A percentile compares a stretch with the other conserved stretches of the same genome.
Conservation (phyloP, 2,888 invertebrate species). For the Bedellia somnulentella region DNA sequence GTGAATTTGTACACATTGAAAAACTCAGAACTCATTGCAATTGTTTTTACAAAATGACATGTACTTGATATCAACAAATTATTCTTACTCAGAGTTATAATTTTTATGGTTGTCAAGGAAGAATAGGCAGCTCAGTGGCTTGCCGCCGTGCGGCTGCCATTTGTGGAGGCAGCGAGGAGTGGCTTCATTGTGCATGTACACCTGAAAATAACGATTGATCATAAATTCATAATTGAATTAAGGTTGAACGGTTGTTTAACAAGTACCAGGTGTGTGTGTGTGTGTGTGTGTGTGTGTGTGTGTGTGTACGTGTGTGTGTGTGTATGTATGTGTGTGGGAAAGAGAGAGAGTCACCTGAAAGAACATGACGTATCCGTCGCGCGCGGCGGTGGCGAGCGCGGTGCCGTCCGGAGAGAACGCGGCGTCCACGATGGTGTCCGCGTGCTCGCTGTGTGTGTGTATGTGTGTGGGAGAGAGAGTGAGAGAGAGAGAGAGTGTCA, state of each 20-base stretch:
- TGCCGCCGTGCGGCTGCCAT: slow-evolving; percentile 91
- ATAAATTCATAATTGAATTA: no score
- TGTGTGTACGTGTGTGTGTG: no score
- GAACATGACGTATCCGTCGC: slow-evolving; percentile 80
- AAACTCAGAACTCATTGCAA: no score
- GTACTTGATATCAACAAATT: no score
- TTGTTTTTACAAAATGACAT: no score
- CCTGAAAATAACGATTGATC: slow-evolving; percentile 30
- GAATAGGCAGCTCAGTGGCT: slow-evolving; percentile 84
- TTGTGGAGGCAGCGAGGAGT: slow-evolving; percentile 85
- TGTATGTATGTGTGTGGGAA: background rate
- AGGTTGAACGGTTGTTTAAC: no score
- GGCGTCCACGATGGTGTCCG: slow-evolving; percentile 72
- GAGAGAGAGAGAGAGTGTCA: no score
- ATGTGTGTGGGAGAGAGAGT: no score
- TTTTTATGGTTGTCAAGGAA: slow-evolving; percentile 92
- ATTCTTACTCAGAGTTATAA: slow-evolving; percentile 72
- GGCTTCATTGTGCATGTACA: slow-evolving; percentile 69
- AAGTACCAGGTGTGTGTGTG: no score
- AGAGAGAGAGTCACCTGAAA: slow-evolving; percentile 64
- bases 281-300: no score
- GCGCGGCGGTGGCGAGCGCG: slow-evolving; percentile 78
- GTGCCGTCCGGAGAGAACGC: slow-evolving; percentile 86
- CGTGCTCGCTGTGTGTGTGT: no score
- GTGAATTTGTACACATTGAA: no score